These are phyloP conservation scores for Neotragus moschatus DNA, from an alignment of 2,113 vertebrate species.

Conservation along the genomic window DNA sequence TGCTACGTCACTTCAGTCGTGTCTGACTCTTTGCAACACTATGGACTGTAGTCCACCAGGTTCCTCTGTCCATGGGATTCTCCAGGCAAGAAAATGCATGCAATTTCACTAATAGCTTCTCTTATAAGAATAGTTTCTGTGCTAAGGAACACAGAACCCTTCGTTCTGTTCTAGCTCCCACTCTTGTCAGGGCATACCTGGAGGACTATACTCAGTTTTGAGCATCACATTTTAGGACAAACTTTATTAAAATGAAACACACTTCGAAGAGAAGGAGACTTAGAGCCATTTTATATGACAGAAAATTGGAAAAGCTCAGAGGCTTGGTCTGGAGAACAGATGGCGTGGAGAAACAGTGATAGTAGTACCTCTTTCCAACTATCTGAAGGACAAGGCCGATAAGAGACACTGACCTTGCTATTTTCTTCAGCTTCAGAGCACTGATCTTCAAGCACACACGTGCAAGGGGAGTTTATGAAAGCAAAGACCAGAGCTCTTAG, in stretches of 20 bases:
- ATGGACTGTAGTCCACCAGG: neutral
- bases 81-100: neutral
- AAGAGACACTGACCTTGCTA: neutral
- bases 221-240: neutral
- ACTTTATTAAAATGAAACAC: neutral
- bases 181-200: neutral
- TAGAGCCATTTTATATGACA: neutral
- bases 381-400: neutral
- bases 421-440: neutral
- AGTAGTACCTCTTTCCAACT: neutral
- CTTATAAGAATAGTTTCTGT: neutral
- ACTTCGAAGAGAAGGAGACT: neutral
- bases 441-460: neutral
- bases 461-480: neutral
- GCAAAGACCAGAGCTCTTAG: neutral
- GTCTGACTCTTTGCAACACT: neutral
- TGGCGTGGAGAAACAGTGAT: neutral
- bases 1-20: neutral
- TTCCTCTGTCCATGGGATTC: neutral
- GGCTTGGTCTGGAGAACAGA: neutral
- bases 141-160: neutral
- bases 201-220: neutral
- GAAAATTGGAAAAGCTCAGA: neutral
- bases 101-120: neutral
- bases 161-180: neutral